Base-by-base conservation (phyloP, 2,797 vertebrate species). In the Mormyrus hasselquistii region DNA sequence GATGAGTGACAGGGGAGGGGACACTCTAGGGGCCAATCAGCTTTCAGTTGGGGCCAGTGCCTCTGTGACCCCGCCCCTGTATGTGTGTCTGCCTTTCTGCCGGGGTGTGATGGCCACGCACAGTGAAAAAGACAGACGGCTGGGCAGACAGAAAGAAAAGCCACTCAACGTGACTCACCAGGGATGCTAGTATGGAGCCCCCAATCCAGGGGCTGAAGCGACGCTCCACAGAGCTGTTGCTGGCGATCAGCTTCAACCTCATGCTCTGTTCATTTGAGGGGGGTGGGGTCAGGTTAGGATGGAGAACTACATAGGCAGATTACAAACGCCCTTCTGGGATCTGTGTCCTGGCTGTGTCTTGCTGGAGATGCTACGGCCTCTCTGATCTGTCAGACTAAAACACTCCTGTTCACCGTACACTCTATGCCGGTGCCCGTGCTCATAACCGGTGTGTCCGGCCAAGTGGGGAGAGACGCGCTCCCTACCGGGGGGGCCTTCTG, bases 121-220 rank as follows among this genome's bases (percentile, higher is more conserved):
- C 29, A 73, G 65, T 73, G 65, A 14, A 16, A 16, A 34, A 73
- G 65, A 38, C 10, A 38, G 65, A 73, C 5, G 25, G 29, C 16
- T 16, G 4, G 34, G 10, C 29, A 73, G 65, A 41, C 34, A 16
- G 69, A 76, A 9, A 69, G 14, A 69, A 38, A 79, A 25, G 38
- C 2, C 73, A 41, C 16, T 44, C 12, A 3, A 2, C 6, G 52
- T 65, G 12, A 86, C 95, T 94, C 91, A 96, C 96, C 87, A 96
- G 93, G 0, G 96, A 96, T 88, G 96, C 95, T 55, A 96, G 92
- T 76, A 96, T 96, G 84, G 96, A 96, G 9, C 96, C 96, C 6
- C 96, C 96, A 3, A 96, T 96, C 95, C 96, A 96, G 44, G 96
- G 95, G 88, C 96, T 96, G 93, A 96, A 96, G 84, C 96, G 94